These are phyloP conservation scores for Xylocopa sonorina DNA, from an alignment of 1,140 invertebrate genomes.

Conservation along the genomic window DNA sequence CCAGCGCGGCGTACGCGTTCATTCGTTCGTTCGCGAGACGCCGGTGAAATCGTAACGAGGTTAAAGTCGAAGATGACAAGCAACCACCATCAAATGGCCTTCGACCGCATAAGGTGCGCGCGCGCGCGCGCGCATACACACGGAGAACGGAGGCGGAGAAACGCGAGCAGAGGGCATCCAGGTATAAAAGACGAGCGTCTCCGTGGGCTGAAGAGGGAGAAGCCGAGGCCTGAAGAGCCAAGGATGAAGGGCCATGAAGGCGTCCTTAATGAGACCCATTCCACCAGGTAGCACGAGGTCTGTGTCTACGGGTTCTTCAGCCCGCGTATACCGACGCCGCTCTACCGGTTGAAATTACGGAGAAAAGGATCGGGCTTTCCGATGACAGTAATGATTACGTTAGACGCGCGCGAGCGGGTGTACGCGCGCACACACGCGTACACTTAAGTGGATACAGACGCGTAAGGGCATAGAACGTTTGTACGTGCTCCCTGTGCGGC, in stretches of 20 bases:
- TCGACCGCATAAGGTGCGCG: slow-evolving; percentile 58
- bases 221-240: slow-evolving; percentile 58
- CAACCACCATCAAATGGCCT: slow-evolving; percentile 60
- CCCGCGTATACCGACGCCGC: slow-evolving; percentile 33
- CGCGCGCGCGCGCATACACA: slow-evolving; percentile 55
- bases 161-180: slow-evolving; percentile 60
- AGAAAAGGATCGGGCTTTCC: slow-evolving; percentile 65
- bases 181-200: slow-evolving; percentile 69
- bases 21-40: slow-evolving; percentile 29
- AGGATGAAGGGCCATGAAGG: slow-evolving; percentile 73
- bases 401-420: background rate
- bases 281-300: slow-evolving; percentile 66
- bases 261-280: slow-evolving; percentile 75
- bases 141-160: slow-evolving; percentile 49
- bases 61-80: slow-evolving; percentile 71
- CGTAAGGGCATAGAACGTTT: no score
- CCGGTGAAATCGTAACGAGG: slow-evolving; percentile 56
- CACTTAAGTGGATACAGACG: background rate
- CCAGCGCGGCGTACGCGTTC: background rate
- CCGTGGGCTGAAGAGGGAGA: slow-evolving; percentile 34
- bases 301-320: slow-evolving; percentile 58
- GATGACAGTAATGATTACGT: slow-evolving; percentile 71
- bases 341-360: slow-evolving; percentile 63
- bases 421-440: background rate
- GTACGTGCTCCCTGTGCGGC: slow-evolving; percentile 30